phyloP scores from a whole-genome alignment of 2,113 vertebrate genomes.

The Formicarius rufipectus region DNA sequence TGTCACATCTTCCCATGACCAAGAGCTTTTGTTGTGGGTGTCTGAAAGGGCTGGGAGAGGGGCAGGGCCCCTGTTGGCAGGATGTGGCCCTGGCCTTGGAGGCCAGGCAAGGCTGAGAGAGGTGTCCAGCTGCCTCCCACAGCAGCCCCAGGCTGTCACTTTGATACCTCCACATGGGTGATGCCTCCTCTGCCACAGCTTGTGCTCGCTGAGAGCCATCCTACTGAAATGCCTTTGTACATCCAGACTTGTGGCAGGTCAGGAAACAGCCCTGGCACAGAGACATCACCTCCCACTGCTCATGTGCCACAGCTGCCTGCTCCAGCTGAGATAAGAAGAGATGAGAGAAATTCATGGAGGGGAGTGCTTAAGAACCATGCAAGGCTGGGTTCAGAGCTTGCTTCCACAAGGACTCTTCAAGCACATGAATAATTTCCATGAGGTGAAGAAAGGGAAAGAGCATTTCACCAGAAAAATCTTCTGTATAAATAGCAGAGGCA shows the following conservation, averaged over 20 bases:
- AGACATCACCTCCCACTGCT: background rate
- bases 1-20: background rate
- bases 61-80: background rate
- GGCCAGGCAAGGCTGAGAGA: background rate
- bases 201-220: rapidly evolving
- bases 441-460: background rate
- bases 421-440: background rate
- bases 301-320: background rate
- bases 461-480: background rate
- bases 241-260: background rate
- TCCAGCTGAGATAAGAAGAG: background rate
- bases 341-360: background rate
- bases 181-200: background rate
- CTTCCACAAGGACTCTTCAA: background rate
- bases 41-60: background rate
- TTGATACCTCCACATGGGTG: background rate
- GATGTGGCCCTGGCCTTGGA: background rate
- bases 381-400: background rate
- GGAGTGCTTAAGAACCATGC: background rate
- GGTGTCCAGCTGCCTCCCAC: background rate
- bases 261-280: background rate
- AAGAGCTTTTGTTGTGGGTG: background rate
- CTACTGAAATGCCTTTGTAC: background rate
- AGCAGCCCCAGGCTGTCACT: background rate
- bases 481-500: background rate